Percentiles rank a stretch among this genome's conserved stretches.
Evolutionary conservation across 2,888 invertebrate genomes (phyloP).

Genomic region (Andrena hattorfiana): DNA sequence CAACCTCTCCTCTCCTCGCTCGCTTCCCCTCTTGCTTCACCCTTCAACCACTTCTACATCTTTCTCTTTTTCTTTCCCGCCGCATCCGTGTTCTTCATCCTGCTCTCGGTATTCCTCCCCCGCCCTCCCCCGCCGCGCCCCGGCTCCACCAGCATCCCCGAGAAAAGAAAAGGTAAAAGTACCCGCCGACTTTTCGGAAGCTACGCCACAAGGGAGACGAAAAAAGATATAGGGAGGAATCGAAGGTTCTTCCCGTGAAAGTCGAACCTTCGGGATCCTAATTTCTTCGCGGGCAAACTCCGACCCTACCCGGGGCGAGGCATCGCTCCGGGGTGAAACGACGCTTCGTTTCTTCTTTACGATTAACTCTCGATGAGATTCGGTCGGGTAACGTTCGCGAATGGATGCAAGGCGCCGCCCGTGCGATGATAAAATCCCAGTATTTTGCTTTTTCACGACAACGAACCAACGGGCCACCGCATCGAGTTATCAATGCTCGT

Average conservation of each 20-base stretch:
- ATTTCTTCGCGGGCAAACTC: conserved; percentile 52
- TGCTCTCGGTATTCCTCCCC: conserved; percentile 1
- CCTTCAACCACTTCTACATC: conserved; percentile 4
- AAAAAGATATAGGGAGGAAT: conserved; percentile 37
- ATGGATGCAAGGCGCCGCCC: not conserved
- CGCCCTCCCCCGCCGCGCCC: not conserved
- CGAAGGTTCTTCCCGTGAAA: conserved; percentile 45
- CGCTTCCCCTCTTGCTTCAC: not conserved
- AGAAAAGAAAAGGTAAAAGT: conserved; percentile 31
- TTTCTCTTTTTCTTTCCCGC: not conserved
- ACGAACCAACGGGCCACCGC: conserved; percentile 21
- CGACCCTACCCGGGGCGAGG: not conserved
- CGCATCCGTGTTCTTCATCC: conserved; percentile 8
- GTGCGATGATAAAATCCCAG: not conserved
- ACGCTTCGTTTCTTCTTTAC: not conserved
- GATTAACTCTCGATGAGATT: conserved; percentile 3
- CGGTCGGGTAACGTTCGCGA: not conserved
- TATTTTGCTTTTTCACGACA: not conserved
- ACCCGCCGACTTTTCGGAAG: conserved; percentile 57
- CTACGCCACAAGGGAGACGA: conserved; percentile 29
- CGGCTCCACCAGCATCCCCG: conserved; percentile 1
- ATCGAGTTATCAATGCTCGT: conserved; percentile 57
- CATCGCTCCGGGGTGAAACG: conserved; percentile 6
- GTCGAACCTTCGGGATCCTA: conserved; percentile 57
- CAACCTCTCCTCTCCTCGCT: conserved; percentile 7